phyloP scores from a whole-genome alignment of 2,888 invertebrate genomes.

The Ichneumoninae sp. region DNA sequence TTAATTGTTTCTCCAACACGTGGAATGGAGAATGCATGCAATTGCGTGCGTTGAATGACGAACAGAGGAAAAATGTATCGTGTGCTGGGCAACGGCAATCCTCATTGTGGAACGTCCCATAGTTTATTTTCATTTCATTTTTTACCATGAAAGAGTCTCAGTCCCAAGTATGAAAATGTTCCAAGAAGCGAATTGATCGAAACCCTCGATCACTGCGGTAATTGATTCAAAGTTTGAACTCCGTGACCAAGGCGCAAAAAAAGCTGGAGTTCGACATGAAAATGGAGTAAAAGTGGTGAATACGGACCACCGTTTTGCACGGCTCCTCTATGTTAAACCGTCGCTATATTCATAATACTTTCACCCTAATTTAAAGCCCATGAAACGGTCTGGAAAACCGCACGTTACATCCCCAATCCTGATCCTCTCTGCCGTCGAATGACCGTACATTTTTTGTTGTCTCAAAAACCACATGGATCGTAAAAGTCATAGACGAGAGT shows the following conservation, averaged over 20 bases:
- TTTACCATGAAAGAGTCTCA: neutral
- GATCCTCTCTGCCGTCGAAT: constrained; percentile 30
- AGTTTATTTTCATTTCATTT: neutral
- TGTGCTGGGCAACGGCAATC: neutral
- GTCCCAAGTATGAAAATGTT: neutral
- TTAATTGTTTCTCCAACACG: no score
- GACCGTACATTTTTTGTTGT: constrained; percentile 40
- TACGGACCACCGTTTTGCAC: neutral
- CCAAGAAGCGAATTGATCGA: no score
- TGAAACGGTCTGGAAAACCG: constrained; percentile 54
- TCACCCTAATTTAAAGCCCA: constrained; percentile 43
- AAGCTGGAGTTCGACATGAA: neutral
- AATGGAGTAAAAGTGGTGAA: neutral
- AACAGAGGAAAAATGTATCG: neutral
- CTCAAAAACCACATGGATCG: constrained; percentile 49
- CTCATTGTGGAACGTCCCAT: neutral
- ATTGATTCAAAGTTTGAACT: neutral
- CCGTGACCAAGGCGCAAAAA: neutral
- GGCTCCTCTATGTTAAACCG: neutral
- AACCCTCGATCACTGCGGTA: neutral
- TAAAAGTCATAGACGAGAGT: constrained; percentile 53
- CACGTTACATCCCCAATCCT: constrained; percentile 17
- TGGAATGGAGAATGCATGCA: neutral
- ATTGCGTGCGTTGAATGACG: neutral
- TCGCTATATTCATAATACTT: neutral